Conservation (phyloP, 2,797 vertebrate species). For the Menidia menidia region DNA sequence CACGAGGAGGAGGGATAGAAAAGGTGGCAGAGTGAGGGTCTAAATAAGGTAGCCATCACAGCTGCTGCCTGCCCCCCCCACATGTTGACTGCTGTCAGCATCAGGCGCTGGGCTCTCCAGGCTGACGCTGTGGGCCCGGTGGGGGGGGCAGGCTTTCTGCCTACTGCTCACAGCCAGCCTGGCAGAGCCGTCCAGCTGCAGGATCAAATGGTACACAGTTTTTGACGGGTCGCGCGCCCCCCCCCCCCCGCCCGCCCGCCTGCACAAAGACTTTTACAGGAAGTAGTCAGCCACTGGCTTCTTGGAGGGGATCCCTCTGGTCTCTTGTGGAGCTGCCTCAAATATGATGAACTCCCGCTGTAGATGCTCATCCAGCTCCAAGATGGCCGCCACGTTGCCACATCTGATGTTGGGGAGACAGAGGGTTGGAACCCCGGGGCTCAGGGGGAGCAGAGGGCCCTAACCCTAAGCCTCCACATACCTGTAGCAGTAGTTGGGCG, state of each 20-base stretch:
- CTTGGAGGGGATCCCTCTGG: slow-evolving; percentile 96
- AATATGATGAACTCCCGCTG: slow-evolving; percentile 99
- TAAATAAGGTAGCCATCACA: slow-evolving; percentile 33
- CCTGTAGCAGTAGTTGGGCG: slow-evolving; percentile 95
- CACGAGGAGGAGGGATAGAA: slow-evolving; percentile 21
- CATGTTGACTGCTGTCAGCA: slow-evolving; percentile 53
- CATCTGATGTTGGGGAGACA: slow-evolving; percentile 79
- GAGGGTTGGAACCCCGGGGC: too few relatives aligned
- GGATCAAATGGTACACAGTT: slow-evolving; percentile 49
- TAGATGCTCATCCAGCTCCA: slow-evolving; percentile 96
- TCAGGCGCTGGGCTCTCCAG: slow-evolving; percentile 37
- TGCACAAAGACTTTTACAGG: slow-evolving; percentile 82
- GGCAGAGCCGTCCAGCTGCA: slow-evolving; percentile 54
- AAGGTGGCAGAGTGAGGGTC: too few relatives aligned
- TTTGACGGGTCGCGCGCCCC: slow-evolving; percentile 30
- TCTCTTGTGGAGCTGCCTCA: slow-evolving; percentile 95
- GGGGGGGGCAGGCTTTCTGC: slow-evolving; percentile 42
- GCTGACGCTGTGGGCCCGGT: slow-evolving; percentile 29
- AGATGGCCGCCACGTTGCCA: slow-evolving; percentile 95
- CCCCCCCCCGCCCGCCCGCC: too few relatives aligned
- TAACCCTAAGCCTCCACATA: too few relatives aligned
- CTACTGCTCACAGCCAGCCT: slow-evolving; percentile 52
- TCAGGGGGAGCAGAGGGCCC: too few relatives aligned
- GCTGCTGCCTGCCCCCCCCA: slow-evolving; percentile 35
- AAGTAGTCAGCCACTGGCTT: slow-evolving; percentile 97